Conservation (phyloP, 2,888 invertebrate genomes). For the Lordiphosa andalusiaca region DNA sequence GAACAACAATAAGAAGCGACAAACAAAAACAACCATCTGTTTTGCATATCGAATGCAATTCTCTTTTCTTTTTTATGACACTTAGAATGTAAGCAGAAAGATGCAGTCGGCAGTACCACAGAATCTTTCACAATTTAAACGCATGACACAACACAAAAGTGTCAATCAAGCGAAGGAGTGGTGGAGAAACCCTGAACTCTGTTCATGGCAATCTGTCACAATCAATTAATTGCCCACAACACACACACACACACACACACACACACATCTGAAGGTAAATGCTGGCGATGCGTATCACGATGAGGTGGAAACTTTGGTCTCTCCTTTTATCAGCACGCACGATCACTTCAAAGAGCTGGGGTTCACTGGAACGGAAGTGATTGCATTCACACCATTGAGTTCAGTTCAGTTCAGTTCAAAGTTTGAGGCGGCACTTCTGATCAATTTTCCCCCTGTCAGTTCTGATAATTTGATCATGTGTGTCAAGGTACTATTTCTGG, state of each 20-base stretch:
- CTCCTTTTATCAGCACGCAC: slow-evolving; percentile 71
- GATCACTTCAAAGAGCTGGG: slow-evolving; percentile 65
- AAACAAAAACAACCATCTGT: slow-evolving; percentile 55
- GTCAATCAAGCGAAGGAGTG: slow-evolving; percentile 46
- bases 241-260: slow-evolving; percentile 52
- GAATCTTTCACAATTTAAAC: slow-evolving; percentile 62
- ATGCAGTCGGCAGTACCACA: slow-evolving; percentile 19
- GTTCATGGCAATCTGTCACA: slow-evolving; percentile 72
- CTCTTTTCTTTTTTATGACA: slow-evolving; percentile 47
- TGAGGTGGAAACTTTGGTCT: slow-evolving; percentile 9
- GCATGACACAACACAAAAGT: slow-evolving; percentile 68
- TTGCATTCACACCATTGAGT: slow-evolving; percentile 66
- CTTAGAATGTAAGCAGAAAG: slow-evolving; percentile 46
- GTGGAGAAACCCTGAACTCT: slow-evolving; percentile 13
- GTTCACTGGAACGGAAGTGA: slow-evolving; percentile 67
- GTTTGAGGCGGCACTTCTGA: slow-evolving; percentile 34
- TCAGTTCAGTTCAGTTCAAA: slow-evolving; percentile 19
- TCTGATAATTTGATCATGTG: slow-evolving; percentile 63
- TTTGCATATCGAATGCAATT: slow-evolving; percentile 55
- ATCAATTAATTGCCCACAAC: slow-evolving; percentile 71
- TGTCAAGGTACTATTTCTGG: slow-evolving; percentile 37
- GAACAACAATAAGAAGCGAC: no score
- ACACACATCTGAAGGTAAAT: slow-evolving; percentile 54
- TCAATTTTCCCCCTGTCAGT: slow-evolving; percentile 32
- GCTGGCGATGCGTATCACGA: slow-evolving; percentile 48